Evolutionary conservation across 1,140 invertebrate genomes (phyloP).

Genomic region (Drosophila kanapiae): DNA sequence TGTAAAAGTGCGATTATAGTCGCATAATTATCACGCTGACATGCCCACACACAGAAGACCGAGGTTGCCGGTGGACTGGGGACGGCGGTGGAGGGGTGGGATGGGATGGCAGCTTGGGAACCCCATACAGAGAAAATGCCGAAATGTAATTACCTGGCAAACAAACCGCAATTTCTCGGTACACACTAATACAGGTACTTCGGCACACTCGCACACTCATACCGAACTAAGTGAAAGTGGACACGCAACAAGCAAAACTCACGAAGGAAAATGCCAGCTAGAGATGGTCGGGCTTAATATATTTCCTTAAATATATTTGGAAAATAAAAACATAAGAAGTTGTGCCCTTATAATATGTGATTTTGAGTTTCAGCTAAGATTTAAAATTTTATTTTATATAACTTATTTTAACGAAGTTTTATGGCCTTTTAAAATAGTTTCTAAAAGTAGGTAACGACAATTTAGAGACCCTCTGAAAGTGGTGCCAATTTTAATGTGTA

Average conservation of each 20-base stretch:
- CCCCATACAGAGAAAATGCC: conserved; percentile 72
- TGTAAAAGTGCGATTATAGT: conserved; percentile 84
- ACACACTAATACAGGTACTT: conserved; percentile 54
- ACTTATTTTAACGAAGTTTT: no score
- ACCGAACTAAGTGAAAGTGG: conserved; percentile 75
- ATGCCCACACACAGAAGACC: conserved; percentile 64
- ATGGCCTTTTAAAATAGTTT: no score
- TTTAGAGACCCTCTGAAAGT: no score
- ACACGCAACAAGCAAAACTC: conserved; percentile 78
- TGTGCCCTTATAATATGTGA: no score
- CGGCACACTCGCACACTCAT: conserved; percentile 27
- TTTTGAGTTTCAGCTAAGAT: no score
- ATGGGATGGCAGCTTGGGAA: background rate
- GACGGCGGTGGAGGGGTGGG: background rate
- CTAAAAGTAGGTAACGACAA: no score
- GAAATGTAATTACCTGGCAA: conserved; percentile 83
- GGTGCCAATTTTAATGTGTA: no score
- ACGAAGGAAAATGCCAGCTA: conserved; percentile 12
- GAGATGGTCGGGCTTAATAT: background rate
- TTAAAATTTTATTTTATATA: no score
- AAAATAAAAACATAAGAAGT: background rate
- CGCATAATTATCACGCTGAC: conserved; percentile 84
- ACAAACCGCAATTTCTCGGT: conserved; percentile 83
- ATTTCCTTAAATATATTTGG: background rate
- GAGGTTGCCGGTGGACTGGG: no score